Base-by-base conservation (phyloP, 23 tunicate genomes). In the Phallusia fumigata region DNA sequence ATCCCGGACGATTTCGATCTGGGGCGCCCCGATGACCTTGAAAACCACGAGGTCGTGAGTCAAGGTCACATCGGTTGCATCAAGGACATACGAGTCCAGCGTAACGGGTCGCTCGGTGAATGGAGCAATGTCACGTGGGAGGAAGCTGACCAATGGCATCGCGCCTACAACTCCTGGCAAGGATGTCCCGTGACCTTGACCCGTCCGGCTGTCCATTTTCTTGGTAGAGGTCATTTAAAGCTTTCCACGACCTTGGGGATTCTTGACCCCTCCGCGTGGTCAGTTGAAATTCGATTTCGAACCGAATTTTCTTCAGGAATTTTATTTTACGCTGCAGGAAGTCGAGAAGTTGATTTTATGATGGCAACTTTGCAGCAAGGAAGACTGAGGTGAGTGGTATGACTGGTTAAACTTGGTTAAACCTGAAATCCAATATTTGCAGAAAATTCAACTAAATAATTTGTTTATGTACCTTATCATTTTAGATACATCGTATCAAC, bases 71-170 rank as follows among this genome's bases (percentile, higher is more conserved):
- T 94, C 34, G 98, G 98, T 2, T 94, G 98, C 83, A 31, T 94
- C 19, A 94, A 94, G 78, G 87, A 87, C 76, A 80, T 94, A 31
- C 86, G 86, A 5, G 86, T 94, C 18, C 98, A 89, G 83, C 65
- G 84, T 21, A 53, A 84, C 74, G 90, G 90, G 0, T 80, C 85
- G 74, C 88, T 94, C 5, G 89, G 89, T 10, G 86, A 82, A 40
- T 94, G 98, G 98, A 90, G 84, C 24, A 87, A 94, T 80, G 90
- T 94, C 28, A 80, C 91, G 33, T 94, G 93, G 88, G 79, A 79
- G 24, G 84, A 80, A 77, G 88, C 90, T 40, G 82, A 85, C 45
- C 77, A 83, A 52, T 86, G 88, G 88, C 79, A 89, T 50, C 85
- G 98, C 32, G 88, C 94, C 31, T 94, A 94, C 64, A 77, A 78